phyloP scores from a whole-genome alignment of 2,888 invertebrate species.

The Lacanobia oleracea region DNA sequence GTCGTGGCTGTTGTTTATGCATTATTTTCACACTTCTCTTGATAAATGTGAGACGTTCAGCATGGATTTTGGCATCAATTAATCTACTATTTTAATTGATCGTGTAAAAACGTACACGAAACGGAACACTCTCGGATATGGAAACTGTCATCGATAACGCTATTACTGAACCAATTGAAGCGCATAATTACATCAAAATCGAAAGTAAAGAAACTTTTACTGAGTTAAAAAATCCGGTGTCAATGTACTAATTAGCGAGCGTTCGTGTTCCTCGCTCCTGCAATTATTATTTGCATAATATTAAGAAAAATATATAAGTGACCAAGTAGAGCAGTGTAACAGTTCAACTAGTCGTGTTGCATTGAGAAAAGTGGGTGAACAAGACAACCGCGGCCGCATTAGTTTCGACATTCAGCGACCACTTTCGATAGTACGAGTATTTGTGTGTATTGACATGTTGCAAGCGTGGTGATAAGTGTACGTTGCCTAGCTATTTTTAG shows the following conservation, averaged over 20 bases:
- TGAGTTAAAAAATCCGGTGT: conserved; percentile 41
- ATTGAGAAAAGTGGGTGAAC: conserved; percentile 86
- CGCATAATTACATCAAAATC: conserved; percentile 43
- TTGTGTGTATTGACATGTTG: conserved; percentile 72
- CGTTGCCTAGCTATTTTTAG: conserved; percentile 35
- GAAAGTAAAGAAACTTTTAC: conserved; percentile 54
- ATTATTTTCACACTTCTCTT: conserved; percentile 23
- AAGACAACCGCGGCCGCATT: conserved; percentile 67
- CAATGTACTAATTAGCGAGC: conserved; percentile 42
- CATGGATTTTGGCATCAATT: conserved; percentile 8
- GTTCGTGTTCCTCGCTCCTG: conserved; percentile 52
- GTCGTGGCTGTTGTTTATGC: not conserved
- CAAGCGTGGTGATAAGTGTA: conserved; percentile 67
- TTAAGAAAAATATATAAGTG: conserved; percentile 54
- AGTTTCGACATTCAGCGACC: conserved; percentile 78
- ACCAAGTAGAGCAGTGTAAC: conserved; percentile 70
- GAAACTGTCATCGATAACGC: conserved; percentile 44
- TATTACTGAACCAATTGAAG: conserved; percentile 47
- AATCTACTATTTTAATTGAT: conserved; percentile 25
- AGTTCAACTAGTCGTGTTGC: conserved; percentile 74
- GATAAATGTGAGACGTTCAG: conserved; percentile 20
- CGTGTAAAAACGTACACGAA: conserved; percentile 11
- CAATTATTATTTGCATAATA: conserved; percentile 70
- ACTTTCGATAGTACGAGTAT: conserved; percentile 72
- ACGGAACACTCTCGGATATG: conserved; percentile 20